phyloP scores from a whole-genome alignment of 2,888 invertebrate species.

The Nomada flava region DNA sequence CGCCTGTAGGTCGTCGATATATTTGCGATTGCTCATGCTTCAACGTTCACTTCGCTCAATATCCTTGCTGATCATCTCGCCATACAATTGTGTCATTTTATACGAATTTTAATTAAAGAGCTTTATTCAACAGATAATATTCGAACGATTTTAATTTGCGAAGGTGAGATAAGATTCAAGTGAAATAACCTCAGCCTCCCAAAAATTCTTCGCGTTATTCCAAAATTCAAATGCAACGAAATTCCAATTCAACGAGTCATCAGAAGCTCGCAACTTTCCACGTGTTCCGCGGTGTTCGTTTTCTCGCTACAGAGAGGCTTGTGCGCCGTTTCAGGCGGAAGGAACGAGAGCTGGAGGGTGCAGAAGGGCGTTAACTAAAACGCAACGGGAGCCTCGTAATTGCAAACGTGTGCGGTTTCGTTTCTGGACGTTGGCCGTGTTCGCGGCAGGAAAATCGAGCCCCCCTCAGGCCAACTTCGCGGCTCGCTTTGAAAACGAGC shows the following conservation, averaged over 20 bases:
- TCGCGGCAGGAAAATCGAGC: constrained; percentile 54
- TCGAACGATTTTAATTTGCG: too few relatives aligned
- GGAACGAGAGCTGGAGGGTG: neutral
- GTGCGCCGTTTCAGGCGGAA: constrained; percentile 1
- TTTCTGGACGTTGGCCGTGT: constrained; percentile 33
- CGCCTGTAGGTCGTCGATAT: constrained; percentile 31
- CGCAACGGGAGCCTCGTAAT: constrained; percentile 52
- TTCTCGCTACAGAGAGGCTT: neutral
- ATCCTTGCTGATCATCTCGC: constrained; percentile 14
- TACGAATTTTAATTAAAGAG: too few relatives aligned
- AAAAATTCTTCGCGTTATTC: too few relatives aligned
- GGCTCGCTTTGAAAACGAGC: constrained; percentile 41
- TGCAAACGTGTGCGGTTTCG: constrained; percentile 60
- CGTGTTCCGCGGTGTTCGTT: constrained; percentile 8
- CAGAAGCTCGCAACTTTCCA: neutral
- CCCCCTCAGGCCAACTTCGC: constrained; percentile 41
- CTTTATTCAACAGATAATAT: too few relatives aligned
- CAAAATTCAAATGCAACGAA: neutral
- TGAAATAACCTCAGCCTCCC: too few relatives aligned
- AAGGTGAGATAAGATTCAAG: too few relatives aligned
- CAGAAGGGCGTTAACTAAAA: constrained; percentile 45
- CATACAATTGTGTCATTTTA: too few relatives aligned
- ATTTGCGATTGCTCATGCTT: constrained; percentile 24
- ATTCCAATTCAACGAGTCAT: constrained; percentile 6
- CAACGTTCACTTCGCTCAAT: constrained; percentile 28